Evolutionary conservation across 2,113 vertebrate genomes (phyloP), one percentile per base, ranked within the genome.

Genomic region (Athene noctua): DNA sequence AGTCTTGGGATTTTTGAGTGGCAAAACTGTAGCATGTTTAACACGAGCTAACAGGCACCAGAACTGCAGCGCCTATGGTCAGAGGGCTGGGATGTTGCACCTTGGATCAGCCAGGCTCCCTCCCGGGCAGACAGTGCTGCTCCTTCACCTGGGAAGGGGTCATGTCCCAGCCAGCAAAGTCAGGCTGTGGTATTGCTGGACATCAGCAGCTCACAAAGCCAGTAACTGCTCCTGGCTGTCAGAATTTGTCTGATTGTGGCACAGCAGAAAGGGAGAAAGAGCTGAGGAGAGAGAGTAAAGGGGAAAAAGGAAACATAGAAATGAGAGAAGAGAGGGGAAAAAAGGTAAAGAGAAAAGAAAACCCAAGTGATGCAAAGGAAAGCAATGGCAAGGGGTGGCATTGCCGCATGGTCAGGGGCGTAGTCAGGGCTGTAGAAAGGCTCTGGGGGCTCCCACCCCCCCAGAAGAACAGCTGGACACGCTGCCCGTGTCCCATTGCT

Each of bases 301-400:
- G 18, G 7, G 6, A 52, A 38, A 34, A 46, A n/a, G 16, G 4
- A 11, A 32, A 44, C 29, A 20, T 16, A 15, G 7, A 34, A 5
- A 26, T 47, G 4, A 10, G 4, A 65, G 2, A 15, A 5, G 25
- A 22, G 19, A 5, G 2, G 2, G 23, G 4, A 13, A n/a, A 22
- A 4, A 0, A 5, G 4, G 27, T 34, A 67, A 44, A 55, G 20
- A 21, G 16, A 34, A 58, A 62, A 67, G 23, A 44, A 87, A 88
- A 74, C 6, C 3, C 58, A 52, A 58, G 71, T 52, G 21, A 22
- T 23, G 11, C 9, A 54, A 38, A 80, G 11, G 38, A 67, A 71
- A 78, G 18, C 34, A 44, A 34, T 12, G 9, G 55, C 36, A 65
- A 74, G 17, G 61, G 29, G 4, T 3, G 25, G 29, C 1, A 7